Conservation (phyloP, 1,140 invertebrate genomes). For the Nylanderia fulva region DNA sequence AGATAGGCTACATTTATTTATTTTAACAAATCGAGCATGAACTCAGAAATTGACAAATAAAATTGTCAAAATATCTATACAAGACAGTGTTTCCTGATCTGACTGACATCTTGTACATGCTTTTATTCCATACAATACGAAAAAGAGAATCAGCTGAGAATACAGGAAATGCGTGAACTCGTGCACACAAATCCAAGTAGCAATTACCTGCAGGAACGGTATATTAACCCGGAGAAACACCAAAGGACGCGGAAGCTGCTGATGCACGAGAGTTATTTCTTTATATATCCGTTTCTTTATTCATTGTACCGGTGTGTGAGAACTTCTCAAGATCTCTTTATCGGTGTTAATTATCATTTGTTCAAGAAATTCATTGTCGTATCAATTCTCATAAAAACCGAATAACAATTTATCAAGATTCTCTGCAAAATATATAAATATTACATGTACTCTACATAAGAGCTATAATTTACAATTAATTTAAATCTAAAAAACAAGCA, state of each 20-base stretch:
- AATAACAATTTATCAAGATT: neutral
- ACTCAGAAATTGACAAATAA: neutral
- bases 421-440: neutral
- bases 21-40: neutral
- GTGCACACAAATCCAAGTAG: conserved; percentile 47
- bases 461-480: neutral
- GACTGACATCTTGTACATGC: neutral
- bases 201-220: conserved; percentile 58
- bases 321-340: conserved; percentile 37
- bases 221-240: conserved; percentile 56
- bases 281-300: conserved; percentile 19
- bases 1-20: neutral
- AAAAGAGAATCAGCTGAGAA: conserved; percentile 20
- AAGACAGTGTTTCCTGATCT: neutral
- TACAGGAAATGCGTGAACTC: conserved; percentile 60
- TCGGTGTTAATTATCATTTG: conserved; percentile 30
- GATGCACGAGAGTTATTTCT: conserved; percentile 26
- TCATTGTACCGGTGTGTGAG: neutral
- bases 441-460: too few relatives aligned
- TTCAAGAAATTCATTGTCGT: neutral
- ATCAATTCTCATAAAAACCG: neutral
- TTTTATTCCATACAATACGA: neutral
- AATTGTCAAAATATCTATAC: neutral
- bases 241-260: conserved; percentile 36
- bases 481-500: neutral